Base-by-base conservation (phyloP, 2,888 invertebrate genomes). In the Xylocampa areola region DNA sequence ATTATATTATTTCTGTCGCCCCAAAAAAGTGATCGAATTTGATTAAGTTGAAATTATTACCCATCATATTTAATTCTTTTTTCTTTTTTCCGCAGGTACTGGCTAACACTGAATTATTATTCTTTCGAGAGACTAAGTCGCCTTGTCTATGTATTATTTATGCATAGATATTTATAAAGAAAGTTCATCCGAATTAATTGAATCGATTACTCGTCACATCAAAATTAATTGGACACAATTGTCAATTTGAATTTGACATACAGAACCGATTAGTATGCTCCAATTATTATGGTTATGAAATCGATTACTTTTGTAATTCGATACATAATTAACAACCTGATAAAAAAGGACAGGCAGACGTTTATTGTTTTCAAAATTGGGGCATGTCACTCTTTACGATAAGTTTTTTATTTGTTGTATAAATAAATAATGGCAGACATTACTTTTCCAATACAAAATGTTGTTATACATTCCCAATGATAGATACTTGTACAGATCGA, bases 211-310 rank as follows among this genome's bases (percentile, higher is more conserved):
- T 19, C 11, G 29, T 37, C 32, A 21, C n/a, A 33, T 48, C 41
- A 43, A 32, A 55, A 63, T 48, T 23, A 21, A 62, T 62, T 33
- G 23, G 44, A 37, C 17, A 47, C 52, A 68, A 58, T 17, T 68
- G 49, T 68, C 58, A 16, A 47, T 27, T 51, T 35, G 25, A 63
- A 16, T 49, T 50, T 50, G 58, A 60, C 32, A 21, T 65, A 48
- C 45, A 23, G 17, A 48, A 41, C 45, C 33, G 48, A 67, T 68
- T 47, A 25, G 7, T 49, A 37, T 23, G 33, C 36, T 49, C 45
- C 35, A 33, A 21, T 35, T 45, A 44, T 52, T 45, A 44, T 52
- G 11, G 19, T 41, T 52, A 41, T 39, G 10, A 32, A 43, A 39
- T 52, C 47, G 43, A 65, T 66, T 43, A 48, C 13, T 16, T 23